A percentile compares a stretch with the other conserved stretches of the same genome.
Evolutionary conservation across 2,113 vertebrate genomes (phyloP).

Genomic region (Alethe diademata): DNA sequence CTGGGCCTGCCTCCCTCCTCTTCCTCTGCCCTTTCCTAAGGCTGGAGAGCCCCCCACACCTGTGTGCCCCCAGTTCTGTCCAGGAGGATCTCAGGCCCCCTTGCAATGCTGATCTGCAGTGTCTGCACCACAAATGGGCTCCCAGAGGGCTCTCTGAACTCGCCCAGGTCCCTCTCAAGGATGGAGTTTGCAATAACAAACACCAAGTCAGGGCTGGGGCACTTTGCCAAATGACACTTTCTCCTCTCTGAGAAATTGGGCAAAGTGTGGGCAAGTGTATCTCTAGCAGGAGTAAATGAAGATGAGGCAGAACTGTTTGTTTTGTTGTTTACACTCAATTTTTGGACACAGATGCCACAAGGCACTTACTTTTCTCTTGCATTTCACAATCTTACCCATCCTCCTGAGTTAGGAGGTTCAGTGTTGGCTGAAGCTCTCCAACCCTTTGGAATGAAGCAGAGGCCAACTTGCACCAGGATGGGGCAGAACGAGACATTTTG

Average conservation of each 20-base stretch:
- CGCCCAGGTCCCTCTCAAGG: neutral
- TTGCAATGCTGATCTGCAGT: neutral
- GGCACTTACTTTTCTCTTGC: neutral
- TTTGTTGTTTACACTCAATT: neutral
- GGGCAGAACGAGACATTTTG: neutral
- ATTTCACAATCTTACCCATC: neutral
- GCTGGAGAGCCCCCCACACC: neutral
- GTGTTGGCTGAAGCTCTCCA: neutral
- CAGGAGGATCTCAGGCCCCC: neutral
- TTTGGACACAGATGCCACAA: neutral
- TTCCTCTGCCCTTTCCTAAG: neutral
- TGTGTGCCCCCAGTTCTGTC: neutral
- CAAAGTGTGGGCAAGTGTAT: neutral
- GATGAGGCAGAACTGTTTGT: neutral
- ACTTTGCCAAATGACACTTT: neutral
- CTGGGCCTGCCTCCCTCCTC: neutral
- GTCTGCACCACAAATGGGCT: neutral
- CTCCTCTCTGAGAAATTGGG: neutral
- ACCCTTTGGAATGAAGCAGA: neutral
- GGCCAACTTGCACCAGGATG: accelerated
- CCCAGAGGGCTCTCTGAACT: neutral
- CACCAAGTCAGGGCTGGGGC: neutral
- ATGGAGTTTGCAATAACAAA: neutral
- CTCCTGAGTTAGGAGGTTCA: neutral
- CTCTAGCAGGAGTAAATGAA: neutral